Base-by-base conservation (phyloP, 2,797 vertebrate genomes). In the Lacerta bilineata region DNA sequence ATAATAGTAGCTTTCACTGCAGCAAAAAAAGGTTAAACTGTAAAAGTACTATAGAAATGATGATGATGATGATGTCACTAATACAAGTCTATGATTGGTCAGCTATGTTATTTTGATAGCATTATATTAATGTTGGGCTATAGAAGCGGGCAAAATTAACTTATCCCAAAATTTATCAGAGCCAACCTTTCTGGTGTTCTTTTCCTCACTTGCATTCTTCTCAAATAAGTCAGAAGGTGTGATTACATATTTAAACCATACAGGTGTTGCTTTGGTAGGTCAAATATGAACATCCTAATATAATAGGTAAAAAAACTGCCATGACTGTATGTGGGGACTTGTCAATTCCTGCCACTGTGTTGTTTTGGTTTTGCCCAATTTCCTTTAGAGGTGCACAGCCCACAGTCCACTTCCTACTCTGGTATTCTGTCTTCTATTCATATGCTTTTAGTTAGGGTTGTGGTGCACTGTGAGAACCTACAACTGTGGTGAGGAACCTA, bases 51-150 rank as follows among this genome's bases (percentile, higher is more conserved):
- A 55, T 55, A 55, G 50, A 55, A 69, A 41, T 81, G 15, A 66
- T 27, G 0, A 7, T 69, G 0, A n/a, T n/a, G 0, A 29, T 69
- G 0, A 69, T 29, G 27, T 27, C 25, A n/a, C 1, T 23, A 64
- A 64, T 64, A 64, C 11, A 41, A 66, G 33, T 8, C 61, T 29
- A 20, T 3, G 59, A 39, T 81, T 29, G 36, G 39, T 66, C 36
- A 81, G n/a, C 64, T 39, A 41, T 6, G 9, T 2, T 71, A 15
- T 15, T 23, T 36, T 71, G 43, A 84, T 46, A 72, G 33, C 23
- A 25, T 72, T 55, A 36, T 11, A 27, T 72, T 72, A 36, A 25
- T 11, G 8, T 72, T n/a, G 23, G 50, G 20, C 6, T 36, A 72
- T 7, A 36, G 33, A 29, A 84, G 61, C 4, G 15, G 36, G 43